Conservation (phyloP, 2,797 vertebrate species). For the Peromyscus melanophrys region DNA sequence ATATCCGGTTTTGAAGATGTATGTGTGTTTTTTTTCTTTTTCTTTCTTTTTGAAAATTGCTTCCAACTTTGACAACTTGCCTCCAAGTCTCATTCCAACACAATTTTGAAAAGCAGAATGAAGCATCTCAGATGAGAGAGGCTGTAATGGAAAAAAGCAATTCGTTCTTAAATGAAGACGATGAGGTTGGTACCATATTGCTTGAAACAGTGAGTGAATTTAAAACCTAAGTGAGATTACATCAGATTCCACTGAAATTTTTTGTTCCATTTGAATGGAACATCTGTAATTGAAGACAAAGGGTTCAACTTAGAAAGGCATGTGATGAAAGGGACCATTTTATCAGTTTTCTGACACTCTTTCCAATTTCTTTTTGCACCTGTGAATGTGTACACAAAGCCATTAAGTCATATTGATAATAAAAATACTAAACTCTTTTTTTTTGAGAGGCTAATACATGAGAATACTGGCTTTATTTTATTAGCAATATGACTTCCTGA, state of each 20-base stretch:
- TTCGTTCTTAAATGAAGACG: constrained; percentile 83
- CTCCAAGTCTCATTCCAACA: constrained; percentile 74
- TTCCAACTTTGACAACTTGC: constrained; percentile 79
- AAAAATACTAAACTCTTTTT: neutral
- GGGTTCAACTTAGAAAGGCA: constrained; percentile 37
- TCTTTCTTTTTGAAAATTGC: constrained; percentile 69
- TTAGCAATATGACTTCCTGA: neutral
- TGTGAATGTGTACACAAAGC: constrained; percentile 40
- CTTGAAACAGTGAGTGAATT: constrained; percentile 75
- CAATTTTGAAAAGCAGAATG: constrained; percentile 77
- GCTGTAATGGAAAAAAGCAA: constrained; percentile 80
- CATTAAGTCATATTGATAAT: constrained; percentile 54
- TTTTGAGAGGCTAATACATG: neutral
- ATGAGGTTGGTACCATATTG: constrained; percentile 72
- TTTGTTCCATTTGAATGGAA: constrained; percentile 78
- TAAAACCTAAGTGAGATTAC: constrained; percentile 75
- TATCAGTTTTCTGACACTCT: constrained; percentile 60
- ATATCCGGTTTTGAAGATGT: constrained; percentile 66
- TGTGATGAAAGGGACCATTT: constrained; percentile 23
- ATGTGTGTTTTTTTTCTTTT: neutral
- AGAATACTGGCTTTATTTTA: constrained; percentile 34
- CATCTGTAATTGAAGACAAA: constrained; percentile 70
- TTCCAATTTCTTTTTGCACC: constrained; percentile 50
- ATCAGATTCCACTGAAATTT: constrained; percentile 73
- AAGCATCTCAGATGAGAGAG: constrained; percentile 72